A percentile compares a stretch with the other conserved stretches of the same genome.
Evolutionary conservation across 2,888 invertebrate genomes (phyloP).

Genomic region (Macrophya annulata): DNA sequence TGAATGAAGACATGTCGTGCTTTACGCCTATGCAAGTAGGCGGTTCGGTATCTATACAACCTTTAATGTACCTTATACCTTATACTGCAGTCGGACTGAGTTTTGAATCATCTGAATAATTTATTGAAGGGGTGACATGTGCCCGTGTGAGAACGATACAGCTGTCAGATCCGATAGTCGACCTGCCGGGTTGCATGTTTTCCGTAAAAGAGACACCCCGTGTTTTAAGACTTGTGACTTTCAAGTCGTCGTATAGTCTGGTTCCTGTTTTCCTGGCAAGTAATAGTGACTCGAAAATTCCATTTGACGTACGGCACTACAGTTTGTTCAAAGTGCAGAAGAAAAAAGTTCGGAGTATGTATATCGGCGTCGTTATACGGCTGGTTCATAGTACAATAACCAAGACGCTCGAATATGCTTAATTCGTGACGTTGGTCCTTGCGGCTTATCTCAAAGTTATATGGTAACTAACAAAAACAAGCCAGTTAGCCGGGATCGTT

Average conservation of each 20-base stretch:
- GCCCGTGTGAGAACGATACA: slow-evolving; percentile 52
- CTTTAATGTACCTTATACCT: neutral
- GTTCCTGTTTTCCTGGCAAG: slow-evolving; percentile 8
- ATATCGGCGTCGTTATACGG: neutral
- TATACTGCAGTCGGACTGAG: slow-evolving; percentile 34
- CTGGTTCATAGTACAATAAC: neutral
- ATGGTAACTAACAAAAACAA: slow-evolving; percentile 68
- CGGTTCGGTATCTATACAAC: neutral
- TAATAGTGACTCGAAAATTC: slow-evolving; percentile 12
- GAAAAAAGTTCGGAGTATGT: neutral
- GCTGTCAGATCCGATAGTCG: slow-evolving; percentile 31
- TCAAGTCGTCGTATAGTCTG: neutral
- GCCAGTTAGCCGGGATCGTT: slow-evolving; percentile 68
- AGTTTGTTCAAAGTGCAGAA: neutral
- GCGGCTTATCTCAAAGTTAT: slow-evolving; percentile 68
- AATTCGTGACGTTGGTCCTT: slow-evolving; percentile 54
- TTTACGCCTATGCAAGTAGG: neutral
- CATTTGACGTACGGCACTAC: slow-evolving; percentile 3
- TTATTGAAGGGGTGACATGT: slow-evolving; percentile 45
- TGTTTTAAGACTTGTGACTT: slow-evolving; percentile 23
- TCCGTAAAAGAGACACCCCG: slow-evolving; percentile 33
- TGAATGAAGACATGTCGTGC: neutral
- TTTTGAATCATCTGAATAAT: slow-evolving; percentile 53
- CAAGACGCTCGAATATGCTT: slow-evolving; percentile 19
- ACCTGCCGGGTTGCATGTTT: slow-evolving; percentile 34